These are phyloP conservation scores for Scolopax mira DNA, from an alignment of 2,113 vertebrate genomes.

Conservation along the genomic window DNA sequence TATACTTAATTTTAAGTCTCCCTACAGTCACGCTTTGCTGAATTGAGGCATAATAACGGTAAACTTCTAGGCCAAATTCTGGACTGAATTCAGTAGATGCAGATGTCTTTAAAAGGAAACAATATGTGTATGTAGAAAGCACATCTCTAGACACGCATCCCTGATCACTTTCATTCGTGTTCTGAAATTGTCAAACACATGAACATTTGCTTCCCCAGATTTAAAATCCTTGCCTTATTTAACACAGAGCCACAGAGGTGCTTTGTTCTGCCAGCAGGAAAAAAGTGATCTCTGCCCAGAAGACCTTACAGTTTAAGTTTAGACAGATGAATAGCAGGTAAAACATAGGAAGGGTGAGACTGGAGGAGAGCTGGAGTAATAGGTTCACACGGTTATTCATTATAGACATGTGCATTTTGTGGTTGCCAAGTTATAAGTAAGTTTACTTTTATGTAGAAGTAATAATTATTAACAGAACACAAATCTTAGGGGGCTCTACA, in stretches of 20 bases:
- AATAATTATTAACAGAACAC: constrained; percentile 68
- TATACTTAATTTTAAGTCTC: constrained; percentile 46
- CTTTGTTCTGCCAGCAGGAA: background rate
- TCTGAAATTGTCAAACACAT: constrained; percentile 21
- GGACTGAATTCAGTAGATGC: constrained; percentile 54
- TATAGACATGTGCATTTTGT: constrained; percentile 42
- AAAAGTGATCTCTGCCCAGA: background rate
- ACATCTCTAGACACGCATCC: constrained; percentile 58
- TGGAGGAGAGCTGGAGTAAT: background rate
- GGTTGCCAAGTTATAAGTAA: constrained; percentile 60
- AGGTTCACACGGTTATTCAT: constrained; percentile 37
- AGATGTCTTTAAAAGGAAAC: constrained; percentile 71
- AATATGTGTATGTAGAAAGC: constrained; percentile 51
- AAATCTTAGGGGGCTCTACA: constrained; percentile 44
- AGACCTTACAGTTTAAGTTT: background rate
- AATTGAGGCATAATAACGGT: constrained; percentile 51
- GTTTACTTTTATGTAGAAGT: constrained; percentile 64
- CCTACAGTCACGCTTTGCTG: constrained; percentile 55
- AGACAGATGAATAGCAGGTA: background rate
- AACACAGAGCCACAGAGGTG: background rate
- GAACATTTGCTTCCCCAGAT: constrained; percentile 15
- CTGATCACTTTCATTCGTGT: constrained; percentile 34
- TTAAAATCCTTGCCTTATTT: constrained; percentile 25
- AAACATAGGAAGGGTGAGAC: background rate
- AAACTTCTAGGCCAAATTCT: constrained; percentile 56